Base-by-base conservation (phyloP, 1,140 invertebrate genomes). In the Psix sp. region DNA sequence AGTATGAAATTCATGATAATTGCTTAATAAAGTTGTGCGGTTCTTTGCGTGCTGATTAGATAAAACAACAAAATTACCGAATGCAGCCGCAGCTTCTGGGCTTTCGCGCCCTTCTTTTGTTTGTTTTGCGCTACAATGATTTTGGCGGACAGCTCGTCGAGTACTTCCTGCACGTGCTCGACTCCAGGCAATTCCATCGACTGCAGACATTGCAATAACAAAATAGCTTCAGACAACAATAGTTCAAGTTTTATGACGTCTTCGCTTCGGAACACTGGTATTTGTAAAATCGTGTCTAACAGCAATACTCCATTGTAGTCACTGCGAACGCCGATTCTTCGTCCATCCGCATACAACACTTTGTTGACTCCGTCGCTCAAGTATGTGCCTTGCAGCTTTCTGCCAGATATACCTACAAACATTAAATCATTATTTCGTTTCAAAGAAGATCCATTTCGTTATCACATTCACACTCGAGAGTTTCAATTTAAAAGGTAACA, bases 261-360 rank as follows among this genome's bases (percentile, higher is more conserved):
- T 77, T 95, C 93, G 26, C 90, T 88, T 54, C 88, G 87, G 39
- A 88, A 88, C 35, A 96, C 89, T 21, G 94, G 92, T 62, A 92
- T 91, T 85, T 97, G 95, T 29, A 97, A 87, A 70, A 95, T 93
- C 15, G 95, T 96, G 76, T 96, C 94, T 66, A 97, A 87, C 10
- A 98, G 85, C 31, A 97, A 86, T 13, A 97, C 94, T 60, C 95
- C 95, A 88, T 95, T 96, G 78, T 96, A 94, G 83, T 97, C 95
- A 39, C 93, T 92, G 45, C 96, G 89, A 26, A 96, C 90, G 54
- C 95, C 94, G 56, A 97, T 88, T 56, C 92, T 91, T 78, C 90
- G 89, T 45, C 91, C 92, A 90, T 96, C 93, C 86, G 93, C 93
- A 77, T 95, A 92, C 59, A 96, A 89, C 45, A 96, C 90, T 85